Base-by-base conservation (phyloP, 2,797 vertebrate species). In the Echeneis naucrates region DNA sequence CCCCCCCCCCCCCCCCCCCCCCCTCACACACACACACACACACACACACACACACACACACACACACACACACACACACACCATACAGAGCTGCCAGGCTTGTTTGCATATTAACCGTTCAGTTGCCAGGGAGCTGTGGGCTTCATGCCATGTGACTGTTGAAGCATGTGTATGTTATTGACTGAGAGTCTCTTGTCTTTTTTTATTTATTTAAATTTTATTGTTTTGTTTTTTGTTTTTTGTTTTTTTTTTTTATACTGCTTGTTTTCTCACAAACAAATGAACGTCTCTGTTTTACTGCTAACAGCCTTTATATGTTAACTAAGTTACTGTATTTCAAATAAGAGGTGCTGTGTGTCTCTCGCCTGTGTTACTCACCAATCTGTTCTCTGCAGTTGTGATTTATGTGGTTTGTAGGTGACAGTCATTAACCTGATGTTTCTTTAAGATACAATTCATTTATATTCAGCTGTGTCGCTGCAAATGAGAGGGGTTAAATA, bases 101-200 rank as follows among this genome's bases (percentile, higher is more conserved):
- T 65, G 84, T 95, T 95, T 95, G 92, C 94, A 95, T 95, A 89
- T 95, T 95, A 95, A 95, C 95, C 70, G 92, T 94, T 95, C 83
- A 57, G 90, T 92, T 89, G 87, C 94, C 89, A 87, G 83, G 75
- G 87, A 87, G 83, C 85, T 78, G 66, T 83, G 77, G n/a, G 87
- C 85, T 81, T 81, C 30, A 23, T 71, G 87, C 87, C 88, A 89
- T 91, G 84, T 90, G 89, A 90, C 87, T 33, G 72, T 73, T 87
- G 69, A 76, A 89, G 75, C 86, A 69, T 88, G 77, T 88, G 80
- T 17, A 30, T 27, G 38, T 75, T 70, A 55, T 64, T 68, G 53
- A 65, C 56, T 53, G n/a, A n/a, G n/a, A n/a, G n/a, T n/a, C n/a
- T n/a, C 54, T 55, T 81, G 27, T 67, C 69, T 16, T 62, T 42